Conservation (phyloP, 2,113 vertebrate genomes). For the Spea multiplicata region DNA sequence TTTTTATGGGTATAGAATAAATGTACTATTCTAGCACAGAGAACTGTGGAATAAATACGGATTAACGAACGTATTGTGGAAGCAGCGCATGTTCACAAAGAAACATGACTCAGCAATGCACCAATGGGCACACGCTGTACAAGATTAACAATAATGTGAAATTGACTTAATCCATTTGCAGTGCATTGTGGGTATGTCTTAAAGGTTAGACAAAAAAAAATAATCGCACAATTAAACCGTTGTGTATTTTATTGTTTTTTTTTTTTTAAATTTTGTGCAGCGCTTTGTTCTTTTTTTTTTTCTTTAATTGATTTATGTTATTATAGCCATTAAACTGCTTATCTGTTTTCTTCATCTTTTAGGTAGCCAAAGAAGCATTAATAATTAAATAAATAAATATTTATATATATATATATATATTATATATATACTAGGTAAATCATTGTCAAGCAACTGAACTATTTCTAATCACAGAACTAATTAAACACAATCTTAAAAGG, state of each 20-base stretch:
- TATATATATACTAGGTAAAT: too few species aligned
- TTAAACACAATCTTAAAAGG: too few species aligned
- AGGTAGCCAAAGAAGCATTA: too few species aligned
- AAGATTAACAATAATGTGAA: neutral
- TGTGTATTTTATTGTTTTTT: neutral
- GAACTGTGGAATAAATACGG: neutral
- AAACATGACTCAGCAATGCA: neutral
- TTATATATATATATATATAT: too few species aligned
- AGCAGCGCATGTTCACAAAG: neutral
- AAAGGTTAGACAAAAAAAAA: neutral
- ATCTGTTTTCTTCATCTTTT: too few species aligned
- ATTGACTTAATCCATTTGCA: neutral
- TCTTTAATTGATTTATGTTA: too few species aligned
- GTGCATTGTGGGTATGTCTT: neutral
- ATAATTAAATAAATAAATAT: too few species aligned
- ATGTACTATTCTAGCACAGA: neutral
- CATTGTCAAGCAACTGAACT: too few species aligned
- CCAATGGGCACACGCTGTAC: neutral
- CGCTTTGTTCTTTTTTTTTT: too few species aligned
- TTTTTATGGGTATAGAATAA: neutral
- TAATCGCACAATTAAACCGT: neutral
- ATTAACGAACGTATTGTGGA: neutral
- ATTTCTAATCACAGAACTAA: too few species aligned
- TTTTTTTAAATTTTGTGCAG: neutral
- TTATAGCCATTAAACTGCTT: too few species aligned